Evolutionary conservation across 2,888 invertebrate genomes (phyloP), one percentile per base, ranked within the genome.

Genomic region (Apoderus coryli): DNA sequence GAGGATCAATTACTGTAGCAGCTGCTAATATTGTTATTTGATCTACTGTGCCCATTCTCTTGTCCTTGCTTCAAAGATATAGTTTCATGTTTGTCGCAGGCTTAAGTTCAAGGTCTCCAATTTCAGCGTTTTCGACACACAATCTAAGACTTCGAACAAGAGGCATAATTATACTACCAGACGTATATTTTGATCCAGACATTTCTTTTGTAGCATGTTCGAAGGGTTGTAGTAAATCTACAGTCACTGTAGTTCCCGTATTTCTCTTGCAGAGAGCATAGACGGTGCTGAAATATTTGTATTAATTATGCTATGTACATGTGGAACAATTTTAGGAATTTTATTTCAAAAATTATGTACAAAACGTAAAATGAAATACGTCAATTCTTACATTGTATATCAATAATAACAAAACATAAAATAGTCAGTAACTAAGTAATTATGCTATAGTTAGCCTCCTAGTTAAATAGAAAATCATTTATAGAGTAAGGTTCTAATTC

Each of bases 171-270:
- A 12, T 28, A 30, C 43, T 42, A n/a, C 26, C 19, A 9, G 41
- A 39, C 40, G 45, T 29, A 33, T 52, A 50, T 35, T 48, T 48
- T 39, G 50, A 46, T 3, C 48, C 48, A 19, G 43, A 50, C 19
- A 51, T 37, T 48, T 53, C 47, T 24, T 45, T 50, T 7, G 52
- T 50, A 6, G 48, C 49, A 26, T 41, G 47, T 44, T 54, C 50
- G 2, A 51, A 25, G 11, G 47, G 51, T 4, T 35, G 38, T 29
- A 52, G 24, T 25, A 53, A 15, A 31, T 39, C 16, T 16, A 46
- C 29, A 33, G 50, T 25, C 32, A 43, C 44, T 43, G 30, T 24
- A 44, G 7, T 29, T 43, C 40, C 10, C 39, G 29, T 27, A 50
- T 31, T 24, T 50, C 45, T 29, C 29, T 29, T 31, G 37, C 49